Evolutionary conservation across 2,797 vertebrate genomes (phyloP), one percentile per base, ranked within the genome.

Genomic region (Protosalanx chinensis): DNA sequence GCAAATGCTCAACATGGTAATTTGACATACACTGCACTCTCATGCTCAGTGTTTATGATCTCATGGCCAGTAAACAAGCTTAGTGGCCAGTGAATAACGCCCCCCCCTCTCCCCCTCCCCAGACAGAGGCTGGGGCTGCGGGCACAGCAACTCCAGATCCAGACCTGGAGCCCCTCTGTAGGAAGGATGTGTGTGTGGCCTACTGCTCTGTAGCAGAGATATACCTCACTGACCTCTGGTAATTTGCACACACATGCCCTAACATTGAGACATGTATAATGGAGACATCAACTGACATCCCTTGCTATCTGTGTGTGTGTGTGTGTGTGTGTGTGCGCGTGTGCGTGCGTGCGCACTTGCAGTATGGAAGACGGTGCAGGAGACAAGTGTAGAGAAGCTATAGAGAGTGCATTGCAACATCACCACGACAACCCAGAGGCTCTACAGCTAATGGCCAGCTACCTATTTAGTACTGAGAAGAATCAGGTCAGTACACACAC

Each of bases 171-270:
- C 73, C 79, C 2, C 88, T 85, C 23, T 90, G 88, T 70, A 59
- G 67, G 1, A 93, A 93, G 76, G 93, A 95, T 20, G 85, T 93
- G 41, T 91, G 90, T 67, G 85, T 89, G 67, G 94, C 93, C 63
- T 93, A 92, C 87, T 95, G 94, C 78, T 94, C 93, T 37, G 82
- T 94, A 0, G 92, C 93, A 12, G 94, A 95, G 87, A 93, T 95
- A 83, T 95, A 92, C 84, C 88, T 95, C 53, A 93, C 94, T 68
- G 93, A 95, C 88, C 92, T 95, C 73, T 94, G 94, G 94, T 95
- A 92, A 85, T 7, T 37, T 75, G 51, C 18, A n/a, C 15, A 57
- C 12, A 32, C 30, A 32, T 46, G 16, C 68, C 53, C 59, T 64
- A 63, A 76, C 64, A 66, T 5, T 12, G 23, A 27, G 23, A 27